These are phyloP conservation scores for Ophioninae sp. DNA, from an alignment of 2,888 invertebrate species.

Conservation along the genomic window DNA sequence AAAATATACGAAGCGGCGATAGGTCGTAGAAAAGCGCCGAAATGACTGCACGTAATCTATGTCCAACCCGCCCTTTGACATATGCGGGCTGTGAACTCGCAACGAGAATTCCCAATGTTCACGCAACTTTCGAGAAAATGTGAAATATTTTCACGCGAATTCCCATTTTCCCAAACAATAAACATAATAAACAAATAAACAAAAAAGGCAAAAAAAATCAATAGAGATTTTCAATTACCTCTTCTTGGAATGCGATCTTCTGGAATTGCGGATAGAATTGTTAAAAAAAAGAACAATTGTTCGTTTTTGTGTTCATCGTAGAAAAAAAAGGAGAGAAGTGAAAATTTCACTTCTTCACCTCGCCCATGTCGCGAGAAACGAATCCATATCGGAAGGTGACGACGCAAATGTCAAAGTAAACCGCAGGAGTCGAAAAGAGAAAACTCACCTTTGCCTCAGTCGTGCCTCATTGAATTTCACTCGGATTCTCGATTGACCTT, in stretches of 20 bases:
- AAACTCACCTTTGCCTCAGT: slow-evolving; percentile 62
- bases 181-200: background rate
- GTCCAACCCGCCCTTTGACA: slow-evolving; percentile 11
- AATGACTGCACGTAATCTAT: slow-evolving; percentile 1
- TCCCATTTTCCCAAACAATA: background rate
- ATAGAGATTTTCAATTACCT: background rate
- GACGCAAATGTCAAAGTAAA: background rate
- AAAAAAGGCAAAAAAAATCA: background rate
- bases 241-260: background rate
- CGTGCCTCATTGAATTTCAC: slow-evolving; percentile 57
- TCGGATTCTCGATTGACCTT: background rate
- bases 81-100: background rate
- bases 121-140: background rate
- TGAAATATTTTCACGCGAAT: background rate
- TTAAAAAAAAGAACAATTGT: background rate
- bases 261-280: background rate
- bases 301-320: too few species aligned
- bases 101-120: background rate
- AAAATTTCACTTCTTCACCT: slow-evolving; percentile 30
- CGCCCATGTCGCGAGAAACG: slow-evolving; percentile 3
- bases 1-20: background rate
- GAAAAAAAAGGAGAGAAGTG: background rate
- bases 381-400: background rate
- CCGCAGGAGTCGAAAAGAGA: background rate
- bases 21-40: slow-evolving; percentile 6